A percentile compares a stretch with the other conserved stretches of the same genome.
Conservation (phyloP, 1,140 invertebrate genomes). For the Hormaphis cornu region DNA sequence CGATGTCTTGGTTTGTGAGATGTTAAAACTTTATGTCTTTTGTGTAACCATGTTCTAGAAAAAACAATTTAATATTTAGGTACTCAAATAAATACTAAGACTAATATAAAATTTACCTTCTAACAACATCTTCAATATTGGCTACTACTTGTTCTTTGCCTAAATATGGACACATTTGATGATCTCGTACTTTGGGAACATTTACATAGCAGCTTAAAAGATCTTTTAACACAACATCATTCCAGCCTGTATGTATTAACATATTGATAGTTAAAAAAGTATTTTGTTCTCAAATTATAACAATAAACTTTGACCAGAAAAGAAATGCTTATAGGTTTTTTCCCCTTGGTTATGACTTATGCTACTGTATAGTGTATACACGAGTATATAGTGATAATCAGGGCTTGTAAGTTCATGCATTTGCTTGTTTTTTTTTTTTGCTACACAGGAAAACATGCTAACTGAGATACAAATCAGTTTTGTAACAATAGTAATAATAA, state of each 20-base stretch:
- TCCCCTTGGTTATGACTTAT: too few relatives aligned
- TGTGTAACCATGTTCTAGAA: slow-evolving; percentile 46
- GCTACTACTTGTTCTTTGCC: slow-evolving; percentile 51
- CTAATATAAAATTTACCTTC: slow-evolving; percentile 53
- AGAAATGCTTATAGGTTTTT: too few relatives aligned
- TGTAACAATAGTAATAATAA: not conserved
- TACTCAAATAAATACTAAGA: not conserved
- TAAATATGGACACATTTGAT: slow-evolving; percentile 66
- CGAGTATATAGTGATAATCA: too few relatives aligned
- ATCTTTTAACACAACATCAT: slow-evolving; percentile 65
- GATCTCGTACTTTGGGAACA: slow-evolving; percentile 51
- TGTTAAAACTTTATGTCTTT: slow-evolving; percentile 17
- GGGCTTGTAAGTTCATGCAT: not conserved
- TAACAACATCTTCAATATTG: slow-evolving; percentile 58
- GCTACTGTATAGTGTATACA: too few relatives aligned
- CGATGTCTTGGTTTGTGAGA: slow-evolving; percentile 35
- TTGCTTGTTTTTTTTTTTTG: too few relatives aligned
- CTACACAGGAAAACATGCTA: slow-evolving; percentile 41
- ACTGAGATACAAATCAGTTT: slow-evolving; percentile 33
- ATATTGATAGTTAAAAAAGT: too few relatives aligned
- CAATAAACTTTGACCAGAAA: too few relatives aligned
- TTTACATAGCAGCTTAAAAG: slow-evolving; percentile 69
- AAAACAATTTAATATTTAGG: slow-evolving; percentile 36
- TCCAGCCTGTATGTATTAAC: slow-evolving; percentile 49
- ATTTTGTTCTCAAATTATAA: too few relatives aligned